Evolutionary conservation across 2,113 vertebrate species (phyloP), one percentile per base, ranked within the genome.

Genomic region (Urocolius indicus): DNA sequence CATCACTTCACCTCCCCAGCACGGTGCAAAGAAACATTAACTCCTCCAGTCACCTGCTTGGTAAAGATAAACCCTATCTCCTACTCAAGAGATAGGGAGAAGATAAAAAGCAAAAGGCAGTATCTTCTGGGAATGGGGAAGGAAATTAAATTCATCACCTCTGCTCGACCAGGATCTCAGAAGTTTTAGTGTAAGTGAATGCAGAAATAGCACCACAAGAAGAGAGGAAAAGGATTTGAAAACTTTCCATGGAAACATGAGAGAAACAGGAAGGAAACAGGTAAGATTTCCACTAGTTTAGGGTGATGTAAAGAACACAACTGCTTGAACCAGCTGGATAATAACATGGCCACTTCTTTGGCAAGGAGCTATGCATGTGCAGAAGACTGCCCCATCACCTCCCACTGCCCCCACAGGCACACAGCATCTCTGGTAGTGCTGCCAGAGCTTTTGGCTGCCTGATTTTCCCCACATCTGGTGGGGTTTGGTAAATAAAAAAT

Each of bases 361-460:
- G 18, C 58, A 30, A 29, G 46, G 16, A 66, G 29, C 29, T 32
- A 6, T 6, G 8, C 1, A 0, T 4, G 13, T 19, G 16, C 43
- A 20, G 45, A 15, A 22, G 34, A 10, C 7, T 6, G 41, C 3
- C 16, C 3, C 26, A 6, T 30, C 62, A 4, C 1, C 18, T 10
- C 2, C 22, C 26, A 27, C 59, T 10, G 7, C 12, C 29, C 48
- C 41, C 26, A 8, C 14, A 5, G 0, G 7, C 14, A 0, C 4
- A 2, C n/a, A 1, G 27, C 15, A 10, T 3, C 52, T 36, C 79
- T 6, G 3, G 5, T 1, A 3, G 16, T 1, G 17, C 46, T 14
- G 6, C 12, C 46, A 29, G 36, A 15, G 3, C 73, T 38, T n/a
- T 3, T 14, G 23, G 4, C 58, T 27, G 27, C 51, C 41, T 14